Base-by-base conservation (phyloP, 1,140 invertebrate genomes). In the Popillia japonica region DNA sequence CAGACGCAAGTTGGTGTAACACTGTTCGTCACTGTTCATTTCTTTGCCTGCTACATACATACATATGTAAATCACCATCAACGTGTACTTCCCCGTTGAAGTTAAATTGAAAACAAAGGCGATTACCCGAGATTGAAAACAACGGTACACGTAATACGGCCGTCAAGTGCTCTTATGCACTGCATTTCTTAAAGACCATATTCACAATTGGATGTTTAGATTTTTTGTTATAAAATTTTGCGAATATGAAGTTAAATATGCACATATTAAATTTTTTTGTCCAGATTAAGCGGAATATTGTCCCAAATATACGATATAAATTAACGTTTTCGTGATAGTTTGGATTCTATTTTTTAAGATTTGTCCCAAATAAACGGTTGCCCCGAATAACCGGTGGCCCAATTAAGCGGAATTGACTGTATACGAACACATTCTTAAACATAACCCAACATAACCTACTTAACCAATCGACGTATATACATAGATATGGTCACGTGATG, bases 321-420 rank as follows among this genome's bases (percentile, higher is more conserved):
- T 48, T 48, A 14, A 14, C 44, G 44, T 48, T 48, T 48, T 48
- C 8, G 44, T 7, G 10, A 7, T 48, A 48, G n/a, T 48, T 48
- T 48, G 10, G n/a, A 14, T 48, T 48, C 44, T 48, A 7, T 48
- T 48, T 17, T 48, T 48, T 48, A 48, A 48, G 44, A 48, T 48
- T 48, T 48, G n/a, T 14, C n/a, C 44, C 44, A 48, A 48, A 48
- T 48, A 48, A 48, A 17, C 44, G 44, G 44, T 7, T 48, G 44
- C n/a, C n/a, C n/a, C 44, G 44, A 48, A 48, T 48, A 48, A 48
- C 44, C n/a, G 44, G 44, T 48, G 44, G 44, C 44, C 44, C n/a
- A 48, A 48, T 48, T 48, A 48, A 48, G 44, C 44, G 8, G 44
- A 48, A 48, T 48, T 17, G 44, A 48, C 44, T 48, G 44, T 48